Base-by-base conservation (phyloP, 2,888 invertebrate genomes). In the Tinea trinotella region DNA sequence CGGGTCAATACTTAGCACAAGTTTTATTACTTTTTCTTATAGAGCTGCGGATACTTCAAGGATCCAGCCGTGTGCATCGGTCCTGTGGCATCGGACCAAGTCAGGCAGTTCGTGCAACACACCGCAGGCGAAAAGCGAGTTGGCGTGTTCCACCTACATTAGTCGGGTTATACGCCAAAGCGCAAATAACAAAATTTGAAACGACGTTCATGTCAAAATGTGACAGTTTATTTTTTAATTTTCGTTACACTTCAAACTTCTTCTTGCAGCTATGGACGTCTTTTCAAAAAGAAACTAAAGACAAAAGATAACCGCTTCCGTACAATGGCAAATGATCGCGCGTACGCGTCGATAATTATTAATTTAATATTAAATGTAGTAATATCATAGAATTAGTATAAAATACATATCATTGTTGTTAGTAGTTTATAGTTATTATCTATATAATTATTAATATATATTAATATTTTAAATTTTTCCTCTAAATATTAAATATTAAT, bases 41-140 rank as follows among this genome's bases (percentile, higher is more conserved):
- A 93, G 93, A 92, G 92, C 60, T 96, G 96, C 80, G 93, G 93
- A n/a, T 96, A 95, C 78, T 96, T 95, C 90, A 94, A 94, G 70
- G 95, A 95, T 67, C 93, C 95, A 0, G 84, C 95, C 50, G 92
- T 93, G 15, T 96, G 96, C 87, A 93, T 96, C 66, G 95, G 94
- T 0, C 93, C 93, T 0, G 94, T 95, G 0, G 93, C 93, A 5
- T 90, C 91, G 1, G 93, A 93, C 65, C 93, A 93, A 71, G 89
- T 93, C 55, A 80, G 83, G 46, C 85, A 87, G 56, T 87, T 86
- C 56, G 89, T 94, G 0, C 92, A 94, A 65, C 93, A 93, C 69
- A 94, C 94, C 3, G 92, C 93, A 52, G 93, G 93, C 1, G 94
- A 94, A 66, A 94, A 94, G 67, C 88, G 94, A 61, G 89, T 93